These are phyloP conservation scores for Gorsachius goisagi DNA, from an alignment of 2,113 vertebrate genomes.

Conservation along the genomic window DNA sequence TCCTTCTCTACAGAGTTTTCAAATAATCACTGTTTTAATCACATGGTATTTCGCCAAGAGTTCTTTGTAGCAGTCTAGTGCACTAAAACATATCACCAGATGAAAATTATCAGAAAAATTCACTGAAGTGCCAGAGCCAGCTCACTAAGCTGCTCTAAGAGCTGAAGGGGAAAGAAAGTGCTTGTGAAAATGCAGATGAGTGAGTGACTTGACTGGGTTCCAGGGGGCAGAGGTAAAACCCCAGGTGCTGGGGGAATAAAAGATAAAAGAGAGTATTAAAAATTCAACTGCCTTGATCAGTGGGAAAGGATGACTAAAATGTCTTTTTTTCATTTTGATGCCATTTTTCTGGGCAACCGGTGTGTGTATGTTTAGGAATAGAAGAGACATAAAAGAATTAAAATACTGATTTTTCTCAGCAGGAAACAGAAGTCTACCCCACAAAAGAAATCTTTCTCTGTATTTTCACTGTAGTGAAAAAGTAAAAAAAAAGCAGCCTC, in stretches of 20 bases:
- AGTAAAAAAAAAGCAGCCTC: background rate
- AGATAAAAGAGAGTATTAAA: background rate
- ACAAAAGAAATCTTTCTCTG: background rate
- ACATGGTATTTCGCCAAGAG: background rate
- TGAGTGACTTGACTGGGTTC: background rate
- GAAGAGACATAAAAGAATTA: background rate
- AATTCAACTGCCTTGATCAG: background rate
- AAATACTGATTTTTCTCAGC: background rate
- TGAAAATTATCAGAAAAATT: background rate
- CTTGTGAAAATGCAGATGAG: background rate
- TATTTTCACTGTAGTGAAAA: background rate
- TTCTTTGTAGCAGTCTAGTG: background rate
- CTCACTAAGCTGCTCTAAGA: background rate
- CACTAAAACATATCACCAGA: background rate
- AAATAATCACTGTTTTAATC: background rate
- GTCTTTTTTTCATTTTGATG: background rate
- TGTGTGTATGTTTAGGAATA: background rate
- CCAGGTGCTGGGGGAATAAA: background rate
- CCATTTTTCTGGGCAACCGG: background rate
- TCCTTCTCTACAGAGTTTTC: background rate
- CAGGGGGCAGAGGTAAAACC: background rate
- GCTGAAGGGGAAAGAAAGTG: background rate
- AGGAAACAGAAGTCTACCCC: background rate
- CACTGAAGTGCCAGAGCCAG: background rate
- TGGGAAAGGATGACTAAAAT: background rate